Percentiles rank a stretch among this genome's conserved stretches.
phyloP scores from a whole-genome alignment of 2,113 vertebrate species.

The Gnathonemus longibarbis region DNA sequence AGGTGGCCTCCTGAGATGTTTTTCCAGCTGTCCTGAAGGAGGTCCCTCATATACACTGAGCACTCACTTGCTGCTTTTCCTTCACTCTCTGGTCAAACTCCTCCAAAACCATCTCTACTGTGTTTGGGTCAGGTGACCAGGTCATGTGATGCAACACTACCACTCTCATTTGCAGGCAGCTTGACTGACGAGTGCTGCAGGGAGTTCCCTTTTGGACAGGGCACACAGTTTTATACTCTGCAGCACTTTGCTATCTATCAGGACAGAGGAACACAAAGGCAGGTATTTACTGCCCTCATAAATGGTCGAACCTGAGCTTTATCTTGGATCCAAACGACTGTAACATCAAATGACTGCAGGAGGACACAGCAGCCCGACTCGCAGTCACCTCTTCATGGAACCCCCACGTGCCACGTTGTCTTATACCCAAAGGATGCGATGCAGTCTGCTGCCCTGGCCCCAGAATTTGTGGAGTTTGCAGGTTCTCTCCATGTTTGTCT shows the following conservation, averaged over 20 bases:
- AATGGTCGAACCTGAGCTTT: neutral
- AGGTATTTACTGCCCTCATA: neutral
- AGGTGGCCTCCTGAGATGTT: neutral
- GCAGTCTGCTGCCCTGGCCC: too few species aligned
- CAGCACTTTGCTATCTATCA: neutral
- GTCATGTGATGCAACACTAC: neutral
- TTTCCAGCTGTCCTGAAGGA: neutral
- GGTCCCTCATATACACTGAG: neutral
- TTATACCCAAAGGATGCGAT: too few species aligned
- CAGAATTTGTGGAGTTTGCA: neutral
- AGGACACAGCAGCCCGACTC: neutral
- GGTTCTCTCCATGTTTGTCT: neutral
- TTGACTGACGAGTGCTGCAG: neutral
- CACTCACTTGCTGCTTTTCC: neutral
- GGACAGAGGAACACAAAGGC: neutral
- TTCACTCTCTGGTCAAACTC: neutral
- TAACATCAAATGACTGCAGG: neutral
- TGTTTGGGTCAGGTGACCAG: neutral
- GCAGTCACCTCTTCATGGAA: too few species aligned
- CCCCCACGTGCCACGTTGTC: too few species aligned
- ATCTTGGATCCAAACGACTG: neutral
- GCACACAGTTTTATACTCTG: neutral
- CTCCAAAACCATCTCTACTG: neutral
- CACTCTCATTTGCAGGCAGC: neutral
- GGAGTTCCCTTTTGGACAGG: neutral